These are phyloP conservation scores for Aspiorhynchus laticeps DNA, from an alignment of 2,113 vertebrate genomes.

Conservation along the genomic window DNA sequence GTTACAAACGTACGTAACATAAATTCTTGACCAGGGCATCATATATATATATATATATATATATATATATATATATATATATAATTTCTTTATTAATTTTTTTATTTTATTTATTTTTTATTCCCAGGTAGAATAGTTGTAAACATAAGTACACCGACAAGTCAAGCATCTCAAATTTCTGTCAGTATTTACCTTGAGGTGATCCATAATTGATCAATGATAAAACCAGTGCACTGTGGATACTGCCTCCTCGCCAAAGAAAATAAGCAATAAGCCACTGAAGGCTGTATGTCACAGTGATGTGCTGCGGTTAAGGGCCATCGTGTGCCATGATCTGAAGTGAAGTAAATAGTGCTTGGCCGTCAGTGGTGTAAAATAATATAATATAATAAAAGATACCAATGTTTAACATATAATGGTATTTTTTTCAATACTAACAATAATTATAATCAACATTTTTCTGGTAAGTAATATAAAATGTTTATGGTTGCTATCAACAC, in stretches of 20 bases:
- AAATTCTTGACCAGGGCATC: too few relatives aligned
- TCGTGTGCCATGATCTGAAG: not conserved
- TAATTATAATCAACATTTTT: not conserved
- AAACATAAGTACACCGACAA: not conserved
- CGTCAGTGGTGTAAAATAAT: not conserved
- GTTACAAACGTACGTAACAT: too few relatives aligned
- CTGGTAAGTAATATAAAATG: not conserved
- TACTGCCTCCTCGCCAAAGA: not conserved
- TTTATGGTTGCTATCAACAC: not conserved
- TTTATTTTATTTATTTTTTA: too few relatives aligned
- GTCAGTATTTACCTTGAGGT: not conserved
- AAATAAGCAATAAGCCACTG: constrained; percentile 4
- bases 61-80: too few relatives aligned
- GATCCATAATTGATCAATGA: not conserved
- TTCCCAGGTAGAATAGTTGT: not conserved
- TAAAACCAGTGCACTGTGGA: constrained; percentile 2
- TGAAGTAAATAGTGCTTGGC: not conserved
- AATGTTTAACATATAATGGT: not conserved
- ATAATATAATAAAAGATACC: not conserved
- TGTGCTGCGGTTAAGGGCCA: not conserved
- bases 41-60: too few relatives aligned
- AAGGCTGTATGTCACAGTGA: not conserved
- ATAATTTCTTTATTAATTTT: too few relatives aligned
- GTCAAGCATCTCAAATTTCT: not conserved
- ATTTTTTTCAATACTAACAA: not conserved